Evolutionary conservation across 2,888 invertebrate genomes (phyloP), one percentile per base, ranked within the genome.

Genomic region (Colostygia pectinataria): DNA sequence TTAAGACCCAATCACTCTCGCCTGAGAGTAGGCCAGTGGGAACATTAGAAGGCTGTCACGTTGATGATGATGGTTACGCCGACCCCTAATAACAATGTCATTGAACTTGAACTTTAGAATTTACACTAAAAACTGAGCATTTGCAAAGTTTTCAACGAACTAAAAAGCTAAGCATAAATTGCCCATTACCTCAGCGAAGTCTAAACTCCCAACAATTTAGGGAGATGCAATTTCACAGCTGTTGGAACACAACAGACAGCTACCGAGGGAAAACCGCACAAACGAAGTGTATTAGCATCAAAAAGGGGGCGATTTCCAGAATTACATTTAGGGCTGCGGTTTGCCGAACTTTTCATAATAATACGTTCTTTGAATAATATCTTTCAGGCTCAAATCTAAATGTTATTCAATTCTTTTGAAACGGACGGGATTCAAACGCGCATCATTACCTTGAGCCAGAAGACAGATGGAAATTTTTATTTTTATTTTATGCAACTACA

Each of bases 221-320:
- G 74, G 72, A 77, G 71, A 67, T 73, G 75, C 80, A 83, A 84
- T 84, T 83, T 82, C 77, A 80, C 81, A 83, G 81, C 73, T 71
- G 77, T 70, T 74, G 74, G 73, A 68, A 72, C 63, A 69, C 73
- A 71, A 78, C 71, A 71, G 73, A 73, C 68, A 66, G 53, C 57
- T 43, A 46, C 40, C 45, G 57, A 25, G 25, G 32, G 41, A 33
- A 37, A 41, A 33, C 55, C 60, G 52, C 50, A 59, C 58, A 49
- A 47, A 50, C 59, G 55, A 55, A 63, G 50, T 59, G 63, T 69
- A 77, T 77, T 77, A 78, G 68, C 76, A 77, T 77, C 65, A 74
- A 66, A 80, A 75, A 74, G 67, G 53, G 61, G 53, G 41, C 44
- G 53, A 62, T 57, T 49, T 53, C 57, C 59, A 45, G 52, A 41